Base-by-base conservation (phyloP, 2,797 vertebrate genomes). In the Ptychobarbus kaznakovi region DNA sequence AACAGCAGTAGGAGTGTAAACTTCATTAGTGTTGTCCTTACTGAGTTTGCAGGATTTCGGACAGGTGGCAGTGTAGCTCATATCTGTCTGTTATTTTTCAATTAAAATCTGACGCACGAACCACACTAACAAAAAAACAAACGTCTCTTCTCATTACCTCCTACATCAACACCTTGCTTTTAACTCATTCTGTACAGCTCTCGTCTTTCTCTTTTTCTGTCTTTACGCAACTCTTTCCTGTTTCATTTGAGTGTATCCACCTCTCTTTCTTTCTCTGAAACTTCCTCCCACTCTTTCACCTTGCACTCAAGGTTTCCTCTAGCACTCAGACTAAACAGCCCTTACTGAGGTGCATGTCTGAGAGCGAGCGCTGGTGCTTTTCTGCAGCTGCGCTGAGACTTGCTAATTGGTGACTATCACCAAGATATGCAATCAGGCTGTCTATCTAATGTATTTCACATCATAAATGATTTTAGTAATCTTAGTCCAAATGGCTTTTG, bases 81-180 rank as follows among this genome's bases (percentile, higher is more conserved):
- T 94, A 92, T 94, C 93, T 90, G 88, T 86, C 86, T 95, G 93
- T 94, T 95, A 89, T 94, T 94, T 90, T 95, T 95, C 94, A 94
- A 95, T 95, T 95, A 94, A 93, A 91, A 73, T 73, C 86, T 66
- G 84, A 86, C 69, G 56, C n/a, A 42, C 11, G 38, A 78, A 56
- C 63, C 22, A 70, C 22, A 82, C 51, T 38, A 44, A 70, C 51
- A 86, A 16, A 78, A 78, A 87, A 90, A 90, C 87, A 86, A 89
- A 83, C 78, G 83, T 88, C 92, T 92, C 91, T 91, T 92, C 90
- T 88, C 86, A 73, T 82, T 72, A 15, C 80, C 35, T 83, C 90
- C 93, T 86, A 69, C 76, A 56, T 85, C 56, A 68, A 73, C 69
- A 85, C 49, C 74, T 84, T 42, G 86, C 89, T 87, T 83, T 77